Conservation (phyloP, 1,140 invertebrate species). For the Anastrepha ludens region DNA sequence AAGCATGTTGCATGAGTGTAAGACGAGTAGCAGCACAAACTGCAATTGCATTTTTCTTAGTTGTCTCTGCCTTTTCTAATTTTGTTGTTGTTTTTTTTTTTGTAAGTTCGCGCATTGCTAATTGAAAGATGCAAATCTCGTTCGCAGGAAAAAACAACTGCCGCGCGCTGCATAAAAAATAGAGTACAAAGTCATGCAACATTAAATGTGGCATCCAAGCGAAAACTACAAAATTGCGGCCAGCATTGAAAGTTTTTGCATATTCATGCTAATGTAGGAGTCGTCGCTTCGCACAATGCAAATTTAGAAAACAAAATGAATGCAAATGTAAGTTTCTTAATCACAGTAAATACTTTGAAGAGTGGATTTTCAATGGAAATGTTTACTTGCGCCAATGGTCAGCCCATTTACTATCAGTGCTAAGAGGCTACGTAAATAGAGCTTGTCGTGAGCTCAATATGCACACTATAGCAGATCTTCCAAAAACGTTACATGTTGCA, state of each 20-base stretch:
- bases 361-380: not conserved
- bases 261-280: not conserved
- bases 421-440: not conserved
- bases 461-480: too few relatives aligned
- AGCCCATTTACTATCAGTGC: not conserved
- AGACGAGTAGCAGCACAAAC: not conserved
- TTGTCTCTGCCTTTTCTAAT: too few relatives aligned
- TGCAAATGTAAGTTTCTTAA: not conserved
- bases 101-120: constrained; percentile 12
- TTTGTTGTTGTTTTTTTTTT: not conserved
- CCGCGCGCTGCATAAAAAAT: not conserved
- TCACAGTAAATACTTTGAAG: not conserved
- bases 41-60: not conserved
- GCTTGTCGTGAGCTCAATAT: not conserved
- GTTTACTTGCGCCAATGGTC: not conserved
- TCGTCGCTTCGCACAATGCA: not conserved
- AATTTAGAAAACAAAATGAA: too few relatives aligned
- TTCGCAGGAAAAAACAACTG: not conserved
- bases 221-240: constrained; percentile 1
- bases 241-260: constrained; percentile 29
- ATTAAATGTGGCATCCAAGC: constrained; percentile 15
- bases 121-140: constrained; percentile 53
- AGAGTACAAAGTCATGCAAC: constrained; percentile 6
- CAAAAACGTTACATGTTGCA: not conserved
- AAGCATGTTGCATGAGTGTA: not conserved